Evolutionary conservation across 2,113 vertebrate genomes (phyloP).

Genomic region (Arizona elegans): DNA sequence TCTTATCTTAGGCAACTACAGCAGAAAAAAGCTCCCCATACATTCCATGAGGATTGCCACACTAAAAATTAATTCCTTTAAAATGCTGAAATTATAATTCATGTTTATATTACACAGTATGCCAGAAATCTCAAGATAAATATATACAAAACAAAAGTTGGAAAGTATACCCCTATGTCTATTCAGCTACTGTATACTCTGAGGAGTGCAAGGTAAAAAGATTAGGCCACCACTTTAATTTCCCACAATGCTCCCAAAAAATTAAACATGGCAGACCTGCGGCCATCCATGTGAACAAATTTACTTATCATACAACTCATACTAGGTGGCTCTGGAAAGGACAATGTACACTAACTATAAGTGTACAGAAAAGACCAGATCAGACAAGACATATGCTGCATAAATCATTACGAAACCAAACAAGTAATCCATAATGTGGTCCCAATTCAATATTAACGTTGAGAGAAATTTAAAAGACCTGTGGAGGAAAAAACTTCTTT

Average conservation of each 20-base stretch:
- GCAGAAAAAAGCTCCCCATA: constrained; percentile 47
- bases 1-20: constrained; percentile 66
- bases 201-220: not conserved
- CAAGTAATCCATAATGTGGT: not conserved
- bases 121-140: constrained; percentile 51
- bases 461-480: not conserved
- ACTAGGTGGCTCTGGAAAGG: not conserved
- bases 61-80: constrained; percentile 59
- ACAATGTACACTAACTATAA: not conserved
- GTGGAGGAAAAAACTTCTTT: not conserved
- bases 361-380: not conserved
- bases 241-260: not conserved
- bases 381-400: not conserved
- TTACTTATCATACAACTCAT: not conserved
- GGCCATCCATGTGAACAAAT: not conserved
- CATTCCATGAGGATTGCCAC: constrained; percentile 47
- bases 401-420: not conserved
- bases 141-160: constrained; percentile 50
- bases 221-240: not conserved
- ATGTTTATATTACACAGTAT: constrained; percentile 57
- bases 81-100: constrained; percentile 55
- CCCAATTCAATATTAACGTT: not conserved
- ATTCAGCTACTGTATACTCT: constrained; percentile 26
- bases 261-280: not conserved
- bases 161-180: constrained; percentile 35